A percentile compares a stretch with the other conserved stretches of the same genome.
phyloP scores from a whole-genome alignment of 1,140 invertebrate genomes.

The Cherax quadricarinatus region DNA sequence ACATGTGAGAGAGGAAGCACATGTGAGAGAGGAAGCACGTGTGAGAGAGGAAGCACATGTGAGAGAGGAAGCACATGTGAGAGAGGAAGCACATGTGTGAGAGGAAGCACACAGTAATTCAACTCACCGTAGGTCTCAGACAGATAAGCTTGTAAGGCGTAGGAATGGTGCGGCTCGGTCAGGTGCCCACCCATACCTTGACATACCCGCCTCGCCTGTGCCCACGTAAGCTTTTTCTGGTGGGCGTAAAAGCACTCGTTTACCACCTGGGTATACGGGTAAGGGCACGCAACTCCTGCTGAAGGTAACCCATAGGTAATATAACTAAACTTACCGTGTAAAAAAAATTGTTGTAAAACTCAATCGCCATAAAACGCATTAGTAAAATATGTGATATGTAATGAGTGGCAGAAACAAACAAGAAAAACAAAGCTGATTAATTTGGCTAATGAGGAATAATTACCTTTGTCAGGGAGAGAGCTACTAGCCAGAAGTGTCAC shows the following conservation, averaged over 20 bases:
- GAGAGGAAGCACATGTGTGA: too few relatives aligned
- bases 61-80: too few relatives aligned
- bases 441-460: too few relatives aligned
- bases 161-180: constrained; percentile 33
- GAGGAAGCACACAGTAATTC: too few relatives aligned
- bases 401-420: too few relatives aligned
- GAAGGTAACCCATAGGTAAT: not conserved
- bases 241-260: constrained; percentile 60
- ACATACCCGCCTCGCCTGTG: constrained; percentile 38
- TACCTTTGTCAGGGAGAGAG: not conserved
- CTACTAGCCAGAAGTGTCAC: not conserved
- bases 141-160: constrained; percentile 44
- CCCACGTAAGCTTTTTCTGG: constrained; percentile 53
- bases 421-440: too few relatives aligned
- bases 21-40: too few relatives aligned
- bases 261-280: constrained; percentile 43
- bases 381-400: too few relatives aligned
- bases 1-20: too few relatives aligned
- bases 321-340: too few relatives aligned
- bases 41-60: too few relatives aligned
- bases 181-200: constrained; percentile 58
- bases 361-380: too few relatives aligned
- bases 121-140: constrained; percentile 14
- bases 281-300: constrained; percentile 36
- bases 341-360: not conserved